Base-by-base conservation (phyloP, 2,113 vertebrate species). In the Phylloscopus trochilus region DNA sequence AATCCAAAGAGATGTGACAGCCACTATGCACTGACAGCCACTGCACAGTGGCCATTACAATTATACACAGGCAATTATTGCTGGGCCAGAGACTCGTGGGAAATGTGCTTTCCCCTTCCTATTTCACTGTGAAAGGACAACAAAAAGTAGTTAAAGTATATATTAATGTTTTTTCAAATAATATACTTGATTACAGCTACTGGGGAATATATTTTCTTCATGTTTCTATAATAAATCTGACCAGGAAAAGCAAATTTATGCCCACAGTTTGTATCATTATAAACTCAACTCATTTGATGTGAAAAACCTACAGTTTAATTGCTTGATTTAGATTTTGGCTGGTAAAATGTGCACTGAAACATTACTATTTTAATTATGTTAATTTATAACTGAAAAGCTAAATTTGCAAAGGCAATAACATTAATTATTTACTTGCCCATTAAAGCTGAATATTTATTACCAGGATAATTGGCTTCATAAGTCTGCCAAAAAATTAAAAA, bases 361-460 rank as follows among this genome's bases (percentile, higher is more conserved):
- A 97, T 97, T 97, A 97, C 93, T 97, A 97, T 97, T 94, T 98
- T 98, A 98, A 98, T 98, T 98, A 98, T 96, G 97, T 85, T 98
- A 97, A 98, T 98, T 98, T 98, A 98, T 98, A 98, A 97, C 96
- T 90, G 95, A 97, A 98, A 98, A 97, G 87, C 96, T 96, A 98
- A 98, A 98, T 98, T 98, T 98, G 97, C 97, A 98, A 98, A 98
- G 97, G 97, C 97, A 98, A 98, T 98, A 97, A 95, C 96, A 98
- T 98, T 97, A 98, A 98, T 98, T 98, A 98, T 98, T 98, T 98
- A 98, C 93, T 97, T 97, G 93, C 89, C 94, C 92, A 97, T 98
- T 98, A 98, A 97, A 94, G 72, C 77, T 89, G 96, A 96, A 97
- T 97, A 97, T 98, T 98, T 96, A 97, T 98, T 97, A 96, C 87